Base-by-base conservation (phyloP, 1,140 invertebrate genomes). In the Aphidius ervi region DNA sequence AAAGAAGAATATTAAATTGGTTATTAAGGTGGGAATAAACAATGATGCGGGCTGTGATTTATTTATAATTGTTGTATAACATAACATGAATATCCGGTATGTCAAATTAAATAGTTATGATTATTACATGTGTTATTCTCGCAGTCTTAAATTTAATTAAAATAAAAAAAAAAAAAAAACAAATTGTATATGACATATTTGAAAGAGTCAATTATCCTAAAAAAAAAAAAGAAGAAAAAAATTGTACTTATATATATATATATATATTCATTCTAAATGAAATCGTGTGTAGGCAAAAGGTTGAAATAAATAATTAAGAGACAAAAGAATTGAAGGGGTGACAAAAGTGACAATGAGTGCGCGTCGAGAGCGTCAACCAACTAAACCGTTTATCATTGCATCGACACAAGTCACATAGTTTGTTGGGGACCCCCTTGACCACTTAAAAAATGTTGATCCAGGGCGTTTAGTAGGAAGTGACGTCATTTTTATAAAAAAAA, bases 1-100 rank as follows among this genome's bases (percentile, higher is more conserved):
- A 31, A 3, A 31, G 23, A 16, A 16, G 16, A 16, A 16, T 31
- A 31, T 31, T 31, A 31, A 31, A 31, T 31, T 50, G 40, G 46
- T 56, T 58, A 60, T 54, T 64, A 64, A 64, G 68, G 65, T 48
- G 10, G n/a, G 47, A 65, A 62, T 67, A 70, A 73, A 73, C 73
- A 69, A 70, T 74, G 74, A 79, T 79, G 75, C 75, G 77, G 77
- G 77, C 71, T 73, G 67, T 79, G 76, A 78, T 79, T 78, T 77
- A 76, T 74, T 78, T 76, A 72, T 77, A 71, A 70, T 74, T 64
- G 70, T 42, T 40, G 20, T 61, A 58, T 64, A 71, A 72, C 76
- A 31, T 31, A 31, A 31, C 23, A 31, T 31, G 23, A 73, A 79
- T 76, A 79, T 79, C 77, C 77, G 77, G 76, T 77, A 73, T 68